phyloP scores from a whole-genome alignment of 2,888 invertebrate genomes.

The Leucania comma region DNA sequence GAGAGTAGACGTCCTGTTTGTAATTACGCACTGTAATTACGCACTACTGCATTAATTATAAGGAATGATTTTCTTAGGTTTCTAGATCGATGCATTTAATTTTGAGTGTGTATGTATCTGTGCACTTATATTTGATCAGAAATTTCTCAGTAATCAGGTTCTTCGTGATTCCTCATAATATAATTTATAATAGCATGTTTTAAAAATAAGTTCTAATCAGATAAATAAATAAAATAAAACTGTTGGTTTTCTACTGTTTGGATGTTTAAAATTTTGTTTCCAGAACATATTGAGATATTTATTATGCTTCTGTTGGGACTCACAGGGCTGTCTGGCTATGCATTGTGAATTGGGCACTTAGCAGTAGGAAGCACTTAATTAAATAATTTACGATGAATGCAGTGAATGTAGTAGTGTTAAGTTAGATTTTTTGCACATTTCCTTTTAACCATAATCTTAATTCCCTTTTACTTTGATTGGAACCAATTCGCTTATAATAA shows the following conservation, averaged over 20 bases:
- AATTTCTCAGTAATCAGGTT: constrained; percentile 19
- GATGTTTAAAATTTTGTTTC: not conserved
- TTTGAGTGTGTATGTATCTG: constrained; percentile 27
- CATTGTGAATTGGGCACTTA: constrained; percentile 11
- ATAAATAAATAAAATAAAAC: not conserved
- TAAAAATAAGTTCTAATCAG: not conserved
- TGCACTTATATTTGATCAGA: constrained; percentile 13
- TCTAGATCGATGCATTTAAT: constrained; percentile 11
- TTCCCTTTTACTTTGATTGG: not conserved
- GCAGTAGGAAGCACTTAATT: not conserved
- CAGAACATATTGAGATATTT: constrained; percentile 25
- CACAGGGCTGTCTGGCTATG: not conserved
- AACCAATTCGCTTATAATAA: not conserved
- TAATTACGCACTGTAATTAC: too few species aligned
- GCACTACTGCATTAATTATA: constrained; percentile 7
- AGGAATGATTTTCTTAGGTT: not conserved
- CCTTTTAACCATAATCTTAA: not conserved
- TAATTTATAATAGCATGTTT: not conserved
- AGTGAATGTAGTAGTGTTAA: not conserved
- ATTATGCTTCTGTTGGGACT: constrained; percentile 15
- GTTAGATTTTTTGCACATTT: not conserved
- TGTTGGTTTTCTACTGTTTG: not conserved
- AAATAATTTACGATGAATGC: not conserved
- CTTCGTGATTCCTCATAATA: not conserved
- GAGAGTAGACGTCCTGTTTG: too few species aligned